Evolutionary conservation across 2,888 invertebrate genomes (phyloP), one percentile per base, ranked within the genome.

Genomic region (Patella caerulea): DNA sequence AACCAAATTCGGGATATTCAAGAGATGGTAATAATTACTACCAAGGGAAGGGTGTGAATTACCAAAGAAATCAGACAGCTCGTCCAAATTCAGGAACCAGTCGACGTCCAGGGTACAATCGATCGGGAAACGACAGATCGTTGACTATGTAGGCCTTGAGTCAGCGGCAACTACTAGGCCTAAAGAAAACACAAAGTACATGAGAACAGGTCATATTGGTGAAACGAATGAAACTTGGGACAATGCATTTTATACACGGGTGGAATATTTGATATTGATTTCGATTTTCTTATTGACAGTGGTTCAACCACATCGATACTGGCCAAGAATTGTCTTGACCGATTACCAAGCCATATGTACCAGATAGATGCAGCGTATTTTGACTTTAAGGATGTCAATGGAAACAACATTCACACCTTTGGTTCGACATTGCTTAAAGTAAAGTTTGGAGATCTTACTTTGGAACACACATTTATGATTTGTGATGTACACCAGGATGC

Each of bases 401-500:
- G 71, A 55, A 75, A 45, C n/a, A 19, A 24, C 12, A 53, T 29
- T 14, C 2, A 24, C 9, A 65, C 65, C 9, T 65, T 15, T 65
- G 65, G 65, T 19, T 19, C 65, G 24, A 65, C 24, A 19, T 24
- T 24, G 11, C n/a, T 65, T 19, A 12, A 65, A 65, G n/a, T 65
- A 24, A 19, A 65, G n/a, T 24, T 65, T 12, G 65, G 24, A n/a
- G 24, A 11, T 24, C n/a, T 65, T 24, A 65, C 9, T 2, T 24
- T 65, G 1, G 15, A 14, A 7, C 65, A 65, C 9, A 24, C 11
- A 19, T 52, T 74, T 12, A 72, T 81, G 12, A 73, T 78, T 4
- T 78, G 78, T 74, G 76, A 78, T 65, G 75, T 76, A 4, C 52
- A 54, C 52, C 71, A 73, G 45, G 72, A 76, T 12, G 78, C 72